Percentiles rank a stretch among this genome's conserved stretches.
phyloP scores from a whole-genome alignment of 1,140 invertebrate genomes.

The Listronotus oregonensis region DNA sequence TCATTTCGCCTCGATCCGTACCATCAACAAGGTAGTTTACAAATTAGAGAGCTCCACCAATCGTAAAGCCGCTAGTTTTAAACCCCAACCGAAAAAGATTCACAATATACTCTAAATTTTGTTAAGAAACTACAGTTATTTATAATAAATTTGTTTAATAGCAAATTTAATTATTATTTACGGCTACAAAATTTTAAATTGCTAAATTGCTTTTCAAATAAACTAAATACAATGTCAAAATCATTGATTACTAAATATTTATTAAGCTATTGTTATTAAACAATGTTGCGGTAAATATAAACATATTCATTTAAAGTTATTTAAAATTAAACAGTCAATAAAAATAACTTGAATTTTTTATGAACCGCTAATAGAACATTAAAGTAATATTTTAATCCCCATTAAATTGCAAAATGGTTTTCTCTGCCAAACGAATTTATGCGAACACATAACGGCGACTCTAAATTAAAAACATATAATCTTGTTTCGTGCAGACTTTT shows the following conservation, averaged over 20 bases:
- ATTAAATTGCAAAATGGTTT: conserved; percentile 5
- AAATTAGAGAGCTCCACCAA: no score
- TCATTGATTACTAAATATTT: neutral
- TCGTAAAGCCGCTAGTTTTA: no score
- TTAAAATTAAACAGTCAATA: conserved; percentile 11
- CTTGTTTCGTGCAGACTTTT: conserved; percentile 5
- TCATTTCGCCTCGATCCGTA: no score
- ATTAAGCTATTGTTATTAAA: conserved; percentile 2
- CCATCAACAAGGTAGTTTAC: no score
- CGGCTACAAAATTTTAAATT: no score
- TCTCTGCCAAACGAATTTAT: conserved; percentile 3
- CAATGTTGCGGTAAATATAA: neutral
- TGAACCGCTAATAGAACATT: conserved; percentile 2
- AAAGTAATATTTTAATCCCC: conserved; percentile 11
- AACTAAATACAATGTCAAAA: no score
- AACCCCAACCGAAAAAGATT: no score
- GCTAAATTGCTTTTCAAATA: no score
- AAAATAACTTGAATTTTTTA: conserved; percentile 8
- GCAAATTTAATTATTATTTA: no score
- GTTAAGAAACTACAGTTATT: no score
- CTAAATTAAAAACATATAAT: conserved; percentile 9
- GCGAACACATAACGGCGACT: neutral
- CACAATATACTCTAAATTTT: no score
- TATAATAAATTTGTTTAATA: no score
- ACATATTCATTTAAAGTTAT: conserved; percentile 5